Evolutionary conservation across 2,888 invertebrate genomes (phyloP).

Genomic region (Drosophila pseudotalamancana): DNA sequence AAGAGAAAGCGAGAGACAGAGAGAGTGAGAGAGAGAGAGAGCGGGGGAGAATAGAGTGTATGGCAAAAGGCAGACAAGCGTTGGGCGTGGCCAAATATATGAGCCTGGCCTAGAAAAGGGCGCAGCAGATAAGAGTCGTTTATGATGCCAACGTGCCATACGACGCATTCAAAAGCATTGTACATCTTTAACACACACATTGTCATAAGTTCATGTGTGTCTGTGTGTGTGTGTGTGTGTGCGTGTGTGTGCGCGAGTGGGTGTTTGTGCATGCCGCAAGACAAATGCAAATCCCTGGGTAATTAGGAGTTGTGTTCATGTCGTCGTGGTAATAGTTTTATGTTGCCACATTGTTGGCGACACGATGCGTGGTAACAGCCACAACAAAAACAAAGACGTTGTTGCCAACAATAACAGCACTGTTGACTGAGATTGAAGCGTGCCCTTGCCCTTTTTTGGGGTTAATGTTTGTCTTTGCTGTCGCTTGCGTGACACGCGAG

Average conservation of each 20-base stretch:
- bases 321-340: conserved; percentile 78
- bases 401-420: conserved; percentile 24
- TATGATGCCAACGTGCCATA: conserved; percentile 70
- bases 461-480: conserved; percentile 66
- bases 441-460: conserved; percentile 47
- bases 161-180: conserved; percentile 34
- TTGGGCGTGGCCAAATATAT: conserved; percentile 46
- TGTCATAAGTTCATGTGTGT: neutral
- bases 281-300: conserved; percentile 81
- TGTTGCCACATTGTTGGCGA: conserved; percentile 77
- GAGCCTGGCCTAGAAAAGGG: conserved; percentile 55
- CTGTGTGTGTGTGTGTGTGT: neutral
- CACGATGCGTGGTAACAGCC: conserved; percentile 57
- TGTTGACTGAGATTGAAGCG: conserved; percentile 69
- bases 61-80: conserved; percentile 38
- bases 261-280: conserved; percentile 48
- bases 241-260: neutral
- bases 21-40: conserved; percentile 1
- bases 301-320: conserved; percentile 82
- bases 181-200: conserved; percentile 32
- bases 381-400: conserved; percentile 19
- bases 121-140: conserved; percentile 71
- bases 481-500: conserved; percentile 42
- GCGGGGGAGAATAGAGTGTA: conserved; percentile 27
- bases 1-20: neutral